Evolutionary conservation across 2,797 vertebrate genomes (phyloP).

Genomic region (Acanthurus tractus): DNA sequence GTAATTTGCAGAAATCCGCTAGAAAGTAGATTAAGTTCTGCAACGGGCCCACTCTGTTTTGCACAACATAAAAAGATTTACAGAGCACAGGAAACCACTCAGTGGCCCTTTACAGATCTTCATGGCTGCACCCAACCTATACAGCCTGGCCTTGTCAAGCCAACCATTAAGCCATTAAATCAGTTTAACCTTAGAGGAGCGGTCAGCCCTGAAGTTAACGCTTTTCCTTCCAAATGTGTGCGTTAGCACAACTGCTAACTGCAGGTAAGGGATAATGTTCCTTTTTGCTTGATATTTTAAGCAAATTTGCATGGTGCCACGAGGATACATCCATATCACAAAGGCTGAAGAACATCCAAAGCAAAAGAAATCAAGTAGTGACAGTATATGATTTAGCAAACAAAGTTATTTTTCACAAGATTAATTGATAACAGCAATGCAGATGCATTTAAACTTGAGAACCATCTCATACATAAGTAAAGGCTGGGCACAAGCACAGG

Average conservation of each 20-base stretch:
- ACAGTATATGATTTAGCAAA: too few species aligned
- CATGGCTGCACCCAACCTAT: constrained; percentile 50
- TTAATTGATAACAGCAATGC: background rate
- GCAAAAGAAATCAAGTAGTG: too few species aligned
- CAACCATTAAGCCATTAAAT: constrained; percentile 63
- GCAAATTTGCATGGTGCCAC: too few species aligned
- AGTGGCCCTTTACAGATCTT: constrained; percentile 46
- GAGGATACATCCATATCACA: too few species aligned
- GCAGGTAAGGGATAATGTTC: background rate
- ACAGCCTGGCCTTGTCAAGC: constrained; percentile 33
- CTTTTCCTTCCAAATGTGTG: constrained; percentile 29
- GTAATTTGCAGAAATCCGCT: constrained; percentile 1
- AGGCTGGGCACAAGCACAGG: constrained; percentile 4
- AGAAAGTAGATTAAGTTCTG: constrained; percentile 12
- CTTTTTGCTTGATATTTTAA: too few species aligned
- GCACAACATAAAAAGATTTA: constrained; percentile 51
- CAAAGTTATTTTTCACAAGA: background rate
- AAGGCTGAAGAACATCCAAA: too few species aligned
- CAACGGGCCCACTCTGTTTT: constrained; percentile 20
- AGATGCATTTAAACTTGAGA: background rate
- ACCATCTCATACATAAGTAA: constrained; percentile 18
- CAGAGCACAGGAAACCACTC: constrained; percentile 49
- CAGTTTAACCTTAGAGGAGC: constrained; percentile 44
- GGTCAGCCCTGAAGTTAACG: constrained; percentile 46
- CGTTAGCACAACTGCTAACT: background rate